Evolutionary conservation across 2,888 invertebrate genomes (phyloP).

Genomic region (Bruchidius siliquastri): DNA sequence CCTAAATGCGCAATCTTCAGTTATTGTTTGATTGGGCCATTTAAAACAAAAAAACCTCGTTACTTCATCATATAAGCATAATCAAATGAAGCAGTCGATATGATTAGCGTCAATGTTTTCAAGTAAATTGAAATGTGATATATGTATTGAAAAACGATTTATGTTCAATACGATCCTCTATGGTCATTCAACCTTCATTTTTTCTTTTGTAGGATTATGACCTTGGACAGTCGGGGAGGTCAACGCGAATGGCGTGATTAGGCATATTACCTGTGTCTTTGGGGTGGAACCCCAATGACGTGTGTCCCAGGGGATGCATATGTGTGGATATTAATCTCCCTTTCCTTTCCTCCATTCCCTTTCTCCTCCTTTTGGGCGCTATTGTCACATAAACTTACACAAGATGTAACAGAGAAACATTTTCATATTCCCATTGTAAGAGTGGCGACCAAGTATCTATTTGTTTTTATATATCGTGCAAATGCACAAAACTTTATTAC

Average conservation of each 20-base stretch:
- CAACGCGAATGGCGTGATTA: not conserved
- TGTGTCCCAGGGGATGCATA: not conserved
- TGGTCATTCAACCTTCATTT: too few species aligned
- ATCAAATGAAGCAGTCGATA: too few species aligned
- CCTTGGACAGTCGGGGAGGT: not conserved
- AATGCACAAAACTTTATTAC: not conserved
- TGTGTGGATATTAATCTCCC: not conserved
- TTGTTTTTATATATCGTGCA: not conserved
- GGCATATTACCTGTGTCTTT: not conserved
- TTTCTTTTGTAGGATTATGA: not conserved
- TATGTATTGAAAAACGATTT: too few species aligned
- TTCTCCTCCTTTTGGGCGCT: not conserved
- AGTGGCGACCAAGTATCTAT: not conserved
- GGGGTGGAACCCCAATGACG: not conserved
- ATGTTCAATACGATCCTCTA: too few species aligned
- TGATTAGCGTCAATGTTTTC: too few species aligned
- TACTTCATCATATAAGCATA: too few species aligned
- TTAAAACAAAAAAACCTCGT: too few species aligned
- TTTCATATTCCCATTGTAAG: not conserved
- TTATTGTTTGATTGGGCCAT: too few species aligned
- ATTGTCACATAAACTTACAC: not conserved
- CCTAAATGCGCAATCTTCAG: too few species aligned
- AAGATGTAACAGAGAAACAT: not conserved
- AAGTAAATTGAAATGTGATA: too few species aligned
- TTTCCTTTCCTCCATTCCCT: not conserved